Evolutionary conservation across 1,140 invertebrate species (phyloP).

Genomic region (Drosophila cardini): DNA sequence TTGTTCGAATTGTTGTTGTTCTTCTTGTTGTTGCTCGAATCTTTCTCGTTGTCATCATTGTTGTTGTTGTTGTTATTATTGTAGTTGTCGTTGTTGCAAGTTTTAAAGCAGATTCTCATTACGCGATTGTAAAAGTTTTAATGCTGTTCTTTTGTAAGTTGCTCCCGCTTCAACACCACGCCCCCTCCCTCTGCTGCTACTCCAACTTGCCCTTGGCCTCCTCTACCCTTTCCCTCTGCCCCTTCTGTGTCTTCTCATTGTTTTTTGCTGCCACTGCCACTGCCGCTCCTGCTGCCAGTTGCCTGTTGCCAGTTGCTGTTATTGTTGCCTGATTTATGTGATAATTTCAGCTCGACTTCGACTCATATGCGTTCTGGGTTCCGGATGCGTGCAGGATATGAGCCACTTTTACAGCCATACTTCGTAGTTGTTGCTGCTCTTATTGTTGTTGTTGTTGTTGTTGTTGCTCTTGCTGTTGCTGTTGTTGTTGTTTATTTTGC

Average conservation of each 20-base stretch:
- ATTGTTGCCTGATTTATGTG: constrained; percentile 75
- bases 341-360: constrained; percentile 70
- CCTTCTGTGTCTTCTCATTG: constrained; percentile 45
- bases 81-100: constrained; percentile 66
- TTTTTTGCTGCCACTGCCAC: constrained; percentile 35
- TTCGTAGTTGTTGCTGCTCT: constrained; percentile 50
- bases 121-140: constrained; percentile 83
- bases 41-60: constrained; percentile 17
- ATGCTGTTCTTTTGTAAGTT: constrained; percentile 83
- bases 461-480: constrained; percentile 45
- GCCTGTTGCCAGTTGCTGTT: constrained; percentile 43
- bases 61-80: constrained; percentile 12
- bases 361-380: constrained; percentile 72
- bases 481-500: constrained; percentile 66
- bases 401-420: constrained; percentile 81
- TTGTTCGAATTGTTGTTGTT: constrained; percentile 17
- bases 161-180: constrained; percentile 38
- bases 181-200: background rate
- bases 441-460: constrained; percentile 26
- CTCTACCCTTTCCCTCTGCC: background rate
- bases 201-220: background rate
- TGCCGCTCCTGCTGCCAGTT: constrained; percentile 34
- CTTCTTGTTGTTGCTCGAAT: constrained; percentile 11
- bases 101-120: constrained; percentile 84
- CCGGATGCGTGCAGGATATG: constrained; percentile 80